Evolutionary conservation across 2,797 vertebrate species (phyloP), one percentile per base, ranked within the genome.

Genomic region (Chrosomus eos): DNA sequence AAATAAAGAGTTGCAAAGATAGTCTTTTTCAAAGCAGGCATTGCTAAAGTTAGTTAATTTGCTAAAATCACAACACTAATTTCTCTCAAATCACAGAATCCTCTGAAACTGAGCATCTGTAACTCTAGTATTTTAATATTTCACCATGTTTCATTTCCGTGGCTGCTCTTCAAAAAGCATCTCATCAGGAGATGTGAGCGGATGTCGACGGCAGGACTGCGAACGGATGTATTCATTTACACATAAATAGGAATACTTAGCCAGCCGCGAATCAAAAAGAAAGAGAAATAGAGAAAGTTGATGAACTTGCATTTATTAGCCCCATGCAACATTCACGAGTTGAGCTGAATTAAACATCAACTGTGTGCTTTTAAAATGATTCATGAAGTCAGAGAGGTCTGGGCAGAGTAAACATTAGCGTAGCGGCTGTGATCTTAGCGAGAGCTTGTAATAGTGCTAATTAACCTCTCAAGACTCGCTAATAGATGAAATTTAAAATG

Each of bases 301-400:
- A 94, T 95, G 94, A 94, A 92, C 91, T 91, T 90, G 94, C 93
- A 94, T 95, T 96, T 95, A 94, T 95, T 94, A 92, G 91, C 87
- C 81, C 86, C 78, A 91, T 95, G 90, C 94, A 95, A 95, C 91
- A 95, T 95, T 94, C 90, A 95, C 40, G 62, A 67, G 62, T 5
- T 93, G 92, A 93, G 90, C 93, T 95, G 92, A 96, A 95, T 95
- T 95, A 96, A 94, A 95, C 93, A 95, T 94, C 94, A 95, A 93
- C 80, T 89, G 91, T 87, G 89, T 88, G 90, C 93, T 93, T 87
- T 83, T 79, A 93, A 95, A 94, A 94, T 94, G 93, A 95, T 94
- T 93, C 91, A 82, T 87, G 74, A 92, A 94, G 93, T 93, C 91
- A 90, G 92, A 91, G 87, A 88, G 92, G 90, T 91, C 70, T 19